Evolutionary conservation across 2,797 vertebrate species (phyloP).

Genomic region (Epinephelus coioides): DNA sequence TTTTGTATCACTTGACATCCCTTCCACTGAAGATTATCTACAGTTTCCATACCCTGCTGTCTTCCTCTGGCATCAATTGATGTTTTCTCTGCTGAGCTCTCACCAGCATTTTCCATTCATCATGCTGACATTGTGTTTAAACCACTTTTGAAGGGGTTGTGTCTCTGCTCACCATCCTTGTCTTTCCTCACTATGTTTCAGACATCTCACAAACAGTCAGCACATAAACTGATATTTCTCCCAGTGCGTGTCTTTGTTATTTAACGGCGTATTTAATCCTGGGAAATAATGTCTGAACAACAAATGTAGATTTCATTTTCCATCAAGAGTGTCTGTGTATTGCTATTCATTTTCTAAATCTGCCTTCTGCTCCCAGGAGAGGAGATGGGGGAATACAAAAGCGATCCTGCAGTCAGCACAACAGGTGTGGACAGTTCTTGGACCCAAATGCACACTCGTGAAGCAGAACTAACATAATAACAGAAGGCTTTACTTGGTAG

Average conservation of each 20-base stretch:
- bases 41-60: background rate
- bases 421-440: constrained; percentile 16
- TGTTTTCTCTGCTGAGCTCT: background rate
- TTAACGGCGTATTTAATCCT: background rate
- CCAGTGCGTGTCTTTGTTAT: background rate
- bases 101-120: constrained; percentile 3
- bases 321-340: background rate
- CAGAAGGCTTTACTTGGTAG: constrained; percentile 9
- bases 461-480: constrained; percentile 18
- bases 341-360: constrained; percentile 6
- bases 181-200: constrained; percentile 19
- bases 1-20: background rate
- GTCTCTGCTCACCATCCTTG: background rate
- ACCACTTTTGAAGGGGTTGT: background rate
- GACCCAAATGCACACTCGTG: background rate
- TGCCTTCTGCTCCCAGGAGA: background rate
- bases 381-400: background rate
- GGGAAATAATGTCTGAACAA: constrained; percentile 11
- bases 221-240: constrained; percentile 1
- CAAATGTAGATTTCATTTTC: constrained; percentile 12
- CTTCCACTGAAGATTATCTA: background rate
- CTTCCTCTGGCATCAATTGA: background rate
- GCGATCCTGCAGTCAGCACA: constrained; percentile 9
- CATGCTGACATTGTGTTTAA: background rate
- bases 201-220: background rate